Evolutionary conservation across 1,140 invertebrate genomes (phyloP).

Genomic region (Drosophila takahashii): DNA sequence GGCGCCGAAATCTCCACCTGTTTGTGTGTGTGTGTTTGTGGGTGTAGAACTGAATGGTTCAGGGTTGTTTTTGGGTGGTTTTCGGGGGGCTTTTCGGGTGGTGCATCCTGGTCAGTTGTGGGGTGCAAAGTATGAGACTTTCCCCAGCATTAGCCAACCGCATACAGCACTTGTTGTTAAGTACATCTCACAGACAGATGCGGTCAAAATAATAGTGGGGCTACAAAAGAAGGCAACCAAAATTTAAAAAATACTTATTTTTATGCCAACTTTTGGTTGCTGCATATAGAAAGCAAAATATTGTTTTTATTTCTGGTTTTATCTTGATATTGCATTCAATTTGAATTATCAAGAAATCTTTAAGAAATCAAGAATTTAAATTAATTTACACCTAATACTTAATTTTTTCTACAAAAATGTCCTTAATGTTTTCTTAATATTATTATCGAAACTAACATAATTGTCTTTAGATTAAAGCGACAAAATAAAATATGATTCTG

Average conservation of each 20-base stretch:
- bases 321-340: no score
- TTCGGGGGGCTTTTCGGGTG: neutral
- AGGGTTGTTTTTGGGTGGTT: constrained; percentile 4
- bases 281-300: neutral
- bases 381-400: no score
- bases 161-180: constrained; percentile 56
- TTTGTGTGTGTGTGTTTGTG: constrained; percentile 14
- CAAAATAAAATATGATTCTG: no score
- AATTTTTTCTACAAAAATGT: no score
- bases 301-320: no score
- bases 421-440: no score
- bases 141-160: constrained; percentile 71
- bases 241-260: no score
- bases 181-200: constrained; percentile 38
- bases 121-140: constrained; percentile 55
- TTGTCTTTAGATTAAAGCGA: no score
- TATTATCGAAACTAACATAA: no score
- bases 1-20: constrained; percentile 68
- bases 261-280: neutral
- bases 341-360: no score
- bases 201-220: constrained; percentile 10
- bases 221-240: neutral
- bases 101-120: constrained; percentile 13
- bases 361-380: no score
- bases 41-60: neutral